These are phyloP conservation scores for Melipona bicolor DNA, from an alignment of 2,888 invertebrate species.

Conservation along the genomic window DNA sequence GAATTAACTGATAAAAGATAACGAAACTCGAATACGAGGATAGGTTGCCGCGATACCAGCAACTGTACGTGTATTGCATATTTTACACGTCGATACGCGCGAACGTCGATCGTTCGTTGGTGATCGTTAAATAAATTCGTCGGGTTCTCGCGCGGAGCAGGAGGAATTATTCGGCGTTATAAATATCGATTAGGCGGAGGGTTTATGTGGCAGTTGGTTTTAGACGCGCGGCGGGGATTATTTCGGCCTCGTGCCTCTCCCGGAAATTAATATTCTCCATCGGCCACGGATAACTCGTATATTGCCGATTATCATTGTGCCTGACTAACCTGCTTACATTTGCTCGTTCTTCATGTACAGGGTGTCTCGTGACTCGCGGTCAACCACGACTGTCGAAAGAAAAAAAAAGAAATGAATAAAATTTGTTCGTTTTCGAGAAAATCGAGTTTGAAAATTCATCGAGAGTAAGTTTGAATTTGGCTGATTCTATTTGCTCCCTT, in stretches of 20 bases:
- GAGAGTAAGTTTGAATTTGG: too few relatives aligned
- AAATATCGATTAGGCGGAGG: slow-evolving; percentile 42
- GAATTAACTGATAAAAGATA: slow-evolving; percentile 8
- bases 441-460: too few relatives aligned
- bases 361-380: too few relatives aligned
- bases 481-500: too few relatives aligned
- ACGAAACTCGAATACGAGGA: not conserved
- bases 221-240: slow-evolving; percentile 58
- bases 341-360: too few relatives aligned
- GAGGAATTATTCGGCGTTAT: slow-evolving; percentile 8
- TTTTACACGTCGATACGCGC: not conserved
- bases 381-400: too few relatives aligned
- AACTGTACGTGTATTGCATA: not conserved
- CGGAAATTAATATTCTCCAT: slow-evolving; percentile 68
- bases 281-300: slow-evolving; percentile 66
- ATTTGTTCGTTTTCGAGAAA: too few relatives aligned
- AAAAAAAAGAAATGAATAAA: too few relatives aligned
- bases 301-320: slow-evolving; percentile 68
- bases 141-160: not conserved
- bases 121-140: slow-evolving; percentile 26
- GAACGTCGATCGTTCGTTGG: not conserved
- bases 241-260: slow-evolving; percentile 33
- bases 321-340: slow-evolving; percentile 37
- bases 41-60: not conserved
- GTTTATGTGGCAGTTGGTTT: slow-evolving; percentile 26